phyloP scores from a whole-genome alignment of 2,797 vertebrate genomes.

The Anolis apletophallus region DNA sequence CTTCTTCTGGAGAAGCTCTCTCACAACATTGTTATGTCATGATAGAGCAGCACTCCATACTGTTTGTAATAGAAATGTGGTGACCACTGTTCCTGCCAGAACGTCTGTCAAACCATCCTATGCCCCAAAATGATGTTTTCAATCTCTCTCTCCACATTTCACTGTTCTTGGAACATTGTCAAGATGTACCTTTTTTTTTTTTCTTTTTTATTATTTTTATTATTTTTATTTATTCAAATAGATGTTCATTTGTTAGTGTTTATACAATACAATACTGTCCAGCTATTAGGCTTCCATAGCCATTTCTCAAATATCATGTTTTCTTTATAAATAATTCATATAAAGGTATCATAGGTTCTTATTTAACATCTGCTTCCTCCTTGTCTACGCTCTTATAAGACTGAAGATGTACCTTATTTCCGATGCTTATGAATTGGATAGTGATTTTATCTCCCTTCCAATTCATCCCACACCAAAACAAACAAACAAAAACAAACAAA shows the following conservation, averaged over 20 bases:
- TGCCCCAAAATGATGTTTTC: neutral
- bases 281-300: no score
- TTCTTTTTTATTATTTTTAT: neutral
- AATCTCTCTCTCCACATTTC: neutral
- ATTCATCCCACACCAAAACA: no score
- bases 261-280: no score
- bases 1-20: neutral
- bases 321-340: no score
- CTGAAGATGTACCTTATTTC: neutral
- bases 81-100: neutral
- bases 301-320: no score
- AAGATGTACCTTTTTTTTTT: neutral
- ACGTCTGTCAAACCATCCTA: neutral
- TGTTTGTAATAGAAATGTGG: neutral
- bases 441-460: no score
- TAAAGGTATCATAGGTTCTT: no score
- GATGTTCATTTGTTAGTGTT: no score
- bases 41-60: neutral
- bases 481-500: no score
- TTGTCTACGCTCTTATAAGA: no score
- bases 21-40: neutral
- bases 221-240: no score
- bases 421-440: neutral
- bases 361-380: no score
- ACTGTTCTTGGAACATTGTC: neutral